Evolutionary conservation across 2,113 vertebrate species (phyloP).

Genomic region (Perccottus glenii): DNA sequence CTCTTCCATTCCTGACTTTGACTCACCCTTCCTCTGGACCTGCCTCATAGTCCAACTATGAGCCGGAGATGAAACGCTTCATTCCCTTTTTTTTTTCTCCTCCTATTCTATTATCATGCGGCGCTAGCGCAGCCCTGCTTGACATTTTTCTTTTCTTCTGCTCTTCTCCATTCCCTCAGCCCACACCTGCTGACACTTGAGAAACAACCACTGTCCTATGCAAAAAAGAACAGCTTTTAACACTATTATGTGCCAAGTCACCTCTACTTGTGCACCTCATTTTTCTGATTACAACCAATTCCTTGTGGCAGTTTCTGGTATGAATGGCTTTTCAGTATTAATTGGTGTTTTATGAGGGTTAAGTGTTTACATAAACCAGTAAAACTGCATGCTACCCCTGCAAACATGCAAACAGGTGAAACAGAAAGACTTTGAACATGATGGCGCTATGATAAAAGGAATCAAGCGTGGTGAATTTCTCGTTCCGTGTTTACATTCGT

Average conservation of each 20-base stretch:
- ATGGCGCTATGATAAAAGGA: constrained; percentile 30
- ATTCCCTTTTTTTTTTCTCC: constrained; percentile 53
- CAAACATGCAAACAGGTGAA: constrained; percentile 19
- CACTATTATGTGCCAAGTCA: constrained; percentile 49
- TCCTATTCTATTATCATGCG: constrained; percentile 68
- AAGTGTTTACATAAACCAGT: constrained; percentile 28
- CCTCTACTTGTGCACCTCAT: constrained; percentile 39
- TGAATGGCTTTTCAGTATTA: constrained; percentile 43
- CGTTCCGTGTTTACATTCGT: constrained; percentile 43
- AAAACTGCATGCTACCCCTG: constrained; percentile 13
- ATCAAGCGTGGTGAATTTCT: constrained; percentile 36
- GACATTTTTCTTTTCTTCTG: constrained; percentile 69
- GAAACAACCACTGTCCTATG: constrained; percentile 68
- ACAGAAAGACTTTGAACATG: constrained; percentile 15
- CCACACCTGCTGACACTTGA: constrained; percentile 68
- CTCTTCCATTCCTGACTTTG: constrained; percentile 72
- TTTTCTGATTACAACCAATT: constrained; percentile 34
- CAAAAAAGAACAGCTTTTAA: constrained; percentile 39
- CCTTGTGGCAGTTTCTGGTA: constrained; percentile 36
- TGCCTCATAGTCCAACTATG: constrained; percentile 59
- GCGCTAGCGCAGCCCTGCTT: constrained; percentile 54
- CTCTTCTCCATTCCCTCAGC: constrained; percentile 44
- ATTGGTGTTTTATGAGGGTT: constrained; percentile 40
- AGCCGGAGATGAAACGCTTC: constrained; percentile 70
- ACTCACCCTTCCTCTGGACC: constrained; percentile 72